Evolutionary conservation across 2,113 vertebrate species (phyloP).

Genomic region (Junco hyemalis): DNA sequence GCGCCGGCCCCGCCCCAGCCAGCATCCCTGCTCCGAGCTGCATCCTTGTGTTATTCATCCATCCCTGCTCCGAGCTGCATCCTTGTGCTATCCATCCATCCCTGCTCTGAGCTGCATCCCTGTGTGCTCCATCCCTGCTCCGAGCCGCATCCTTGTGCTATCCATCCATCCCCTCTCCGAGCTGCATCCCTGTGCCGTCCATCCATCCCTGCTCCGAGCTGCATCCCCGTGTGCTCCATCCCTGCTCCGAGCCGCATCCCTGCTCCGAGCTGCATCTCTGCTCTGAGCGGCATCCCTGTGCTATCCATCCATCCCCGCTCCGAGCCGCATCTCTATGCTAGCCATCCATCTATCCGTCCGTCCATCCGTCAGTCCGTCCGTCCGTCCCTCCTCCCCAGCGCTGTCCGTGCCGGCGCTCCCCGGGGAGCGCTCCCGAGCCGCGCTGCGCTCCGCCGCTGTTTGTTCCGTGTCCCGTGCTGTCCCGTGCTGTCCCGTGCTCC

Average conservation of each 20-base stretch:
- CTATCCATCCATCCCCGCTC: too few species aligned
- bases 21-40: neutral
- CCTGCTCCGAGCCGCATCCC: neutral
- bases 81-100: too few species aligned
- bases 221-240: neutral
- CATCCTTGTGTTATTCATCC: neutral
- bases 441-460: neutral
- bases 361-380: fast-evolving
- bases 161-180: too few species aligned
- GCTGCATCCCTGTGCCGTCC: too few species aligned
- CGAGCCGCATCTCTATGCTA: neutral
- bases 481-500: neutral
- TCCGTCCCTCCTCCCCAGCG: neutral
- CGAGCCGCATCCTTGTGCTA: neutral
- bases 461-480: neutral
- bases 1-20: neutral
- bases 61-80: too few species aligned
- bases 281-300: too few species aligned
- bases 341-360: fast-evolving
- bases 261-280: neutral
- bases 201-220: too few species aligned
- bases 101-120: neutral
- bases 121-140: neutral
- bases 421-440: neutral
- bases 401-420: neutral